These are phyloP conservation scores for Euura lappo DNA, from an alignment of 1,140 invertebrate species.

Conservation along the genomic window DNA sequence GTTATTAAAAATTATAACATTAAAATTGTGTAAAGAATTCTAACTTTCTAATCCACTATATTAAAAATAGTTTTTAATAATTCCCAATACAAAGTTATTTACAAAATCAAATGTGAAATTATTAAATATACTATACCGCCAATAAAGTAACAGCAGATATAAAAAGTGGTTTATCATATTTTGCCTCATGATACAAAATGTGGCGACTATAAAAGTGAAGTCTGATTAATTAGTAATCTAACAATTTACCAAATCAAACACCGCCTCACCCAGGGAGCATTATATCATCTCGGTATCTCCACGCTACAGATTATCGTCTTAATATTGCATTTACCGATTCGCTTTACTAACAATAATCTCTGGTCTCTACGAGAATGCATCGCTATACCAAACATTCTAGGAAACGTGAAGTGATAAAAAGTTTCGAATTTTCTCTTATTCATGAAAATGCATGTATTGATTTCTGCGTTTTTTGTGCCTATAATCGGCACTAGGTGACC, in stretches of 20 bases:
- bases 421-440: too few species aligned
- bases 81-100: background rate
- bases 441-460: too few species aligned
- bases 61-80: background rate
- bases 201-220: background rate
- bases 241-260: background rate
- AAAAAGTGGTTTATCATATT: background rate
- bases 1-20: too few species aligned
- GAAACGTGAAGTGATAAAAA: too few species aligned
- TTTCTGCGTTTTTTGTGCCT: too few species aligned
- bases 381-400: too few species aligned
- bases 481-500: too few species aligned
- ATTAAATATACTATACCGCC: background rate
- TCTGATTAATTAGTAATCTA: background rate
- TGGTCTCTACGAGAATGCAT: too few species aligned
- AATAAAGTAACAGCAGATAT: background rate
- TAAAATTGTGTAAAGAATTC: too few species aligned
- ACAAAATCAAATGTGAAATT: background rate
- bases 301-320: background rate
- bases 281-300: too few species aligned
- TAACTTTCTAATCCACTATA: too few species aligned
- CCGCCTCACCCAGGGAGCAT: too few species aligned
- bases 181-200: background rate
- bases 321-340: conserved; percentile 9
- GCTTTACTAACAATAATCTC: background rate